Base-by-base conservation (phyloP, 2,888 invertebrate genomes). In the Scelioninae gen. 1 region DNA sequence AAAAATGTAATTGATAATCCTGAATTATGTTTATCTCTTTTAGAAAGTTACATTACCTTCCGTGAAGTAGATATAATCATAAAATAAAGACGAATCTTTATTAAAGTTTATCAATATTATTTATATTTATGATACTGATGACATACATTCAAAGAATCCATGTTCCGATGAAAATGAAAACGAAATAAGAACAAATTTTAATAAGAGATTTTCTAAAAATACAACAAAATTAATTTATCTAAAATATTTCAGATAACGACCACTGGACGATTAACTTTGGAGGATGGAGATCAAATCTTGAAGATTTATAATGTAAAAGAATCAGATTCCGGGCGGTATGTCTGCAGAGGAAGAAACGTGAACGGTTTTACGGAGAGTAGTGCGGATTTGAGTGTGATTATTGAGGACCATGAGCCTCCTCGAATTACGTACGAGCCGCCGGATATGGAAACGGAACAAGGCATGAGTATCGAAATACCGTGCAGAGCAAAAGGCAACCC, bases 401-500 rank as follows among this genome's bases (percentile, higher is more conserved):
- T 90, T 31, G 88, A 88, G 31, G 93, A 94, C 69, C 92, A 93
- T 13, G 82, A 79, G 51, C 93, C 94, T 9, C 96, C 96, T 0
- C 94, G 93, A 82, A 93, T 97, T 63, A 92, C 95, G 9, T 94
- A 95, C 86, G 95, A 95, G 89, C 97, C 97, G 0, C 96, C 95
- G 90, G 95, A 96, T 89, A 94, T 96, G 86, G 96, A 96, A 88
- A 96, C 95, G 5, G 94, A 95, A 85, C 93, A 94, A 56, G 96
- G 96, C 68, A 95, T 95, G 34, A 95, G 95, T 40, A 95, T 98
- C 45, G 96, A 96, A 91, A 92, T 99, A 84, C 96, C 97, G 0
- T 98, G 98, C 90, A 95, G 96, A 89, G 96, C 96, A 0, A 95
- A 95, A 85, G 97, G 97, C 15, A 94, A 95, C 75, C 97, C 97